Evolutionary conservation across 1,140 invertebrate species (phyloP).

Genomic region (Macrosteles quadrilineatus): DNA sequence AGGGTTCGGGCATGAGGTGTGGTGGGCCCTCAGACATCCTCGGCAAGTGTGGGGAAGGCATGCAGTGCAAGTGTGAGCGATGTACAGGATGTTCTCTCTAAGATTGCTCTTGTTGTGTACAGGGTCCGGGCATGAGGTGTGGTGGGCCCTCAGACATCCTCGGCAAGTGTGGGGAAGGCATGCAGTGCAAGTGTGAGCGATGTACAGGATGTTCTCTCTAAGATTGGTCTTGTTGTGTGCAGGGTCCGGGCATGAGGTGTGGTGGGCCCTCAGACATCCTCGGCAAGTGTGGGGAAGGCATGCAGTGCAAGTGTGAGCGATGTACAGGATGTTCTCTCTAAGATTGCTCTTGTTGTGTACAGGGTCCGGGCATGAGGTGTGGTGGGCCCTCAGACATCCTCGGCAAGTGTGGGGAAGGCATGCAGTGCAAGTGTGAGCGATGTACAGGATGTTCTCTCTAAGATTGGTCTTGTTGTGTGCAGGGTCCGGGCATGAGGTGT

Average conservation of each 20-base stretch:
- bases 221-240: no score
- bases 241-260: background rate
- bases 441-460: background rate
- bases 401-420: background rate
- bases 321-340: background rate
- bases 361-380: background rate
- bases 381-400: background rate
- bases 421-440: background rate
- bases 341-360: no score
- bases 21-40: background rate
- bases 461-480: no score
- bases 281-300: background rate
- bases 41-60: background rate
- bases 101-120: background rate
- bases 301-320: background rate
- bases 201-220: background rate
- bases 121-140: conserved; percentile 9
- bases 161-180: background rate
- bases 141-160: background rate
- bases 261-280: background rate
- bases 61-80: background rate
- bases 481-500: background rate
- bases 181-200: background rate
- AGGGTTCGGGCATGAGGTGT: conserved; percentile 9
- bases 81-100: background rate